phyloP scores from a whole-genome alignment of 2,888 invertebrate genomes.

The Macrophya alboannulata region DNA sequence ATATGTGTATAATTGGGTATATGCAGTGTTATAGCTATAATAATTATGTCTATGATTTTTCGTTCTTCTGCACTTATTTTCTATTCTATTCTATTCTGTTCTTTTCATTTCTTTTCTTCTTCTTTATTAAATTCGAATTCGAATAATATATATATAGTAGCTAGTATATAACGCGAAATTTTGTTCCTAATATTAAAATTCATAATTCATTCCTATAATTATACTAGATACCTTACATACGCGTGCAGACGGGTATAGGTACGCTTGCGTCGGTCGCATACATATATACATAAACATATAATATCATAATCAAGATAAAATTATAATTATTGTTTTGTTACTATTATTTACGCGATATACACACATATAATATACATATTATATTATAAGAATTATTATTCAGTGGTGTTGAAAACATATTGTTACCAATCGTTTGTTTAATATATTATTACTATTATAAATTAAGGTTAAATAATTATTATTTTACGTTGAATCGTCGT shows the following conservation, averaged over 20 bases:
- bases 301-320: background rate
- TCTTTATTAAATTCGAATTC: conserved; percentile 16
- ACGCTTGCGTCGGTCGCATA: conserved; percentile 45
- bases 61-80: background rate
- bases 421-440: conserved; percentile 52
- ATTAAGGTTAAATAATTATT: conserved; percentile 10
- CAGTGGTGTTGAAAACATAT: conserved; percentile 49
- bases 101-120: background rate
- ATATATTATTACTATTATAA: conserved; percentile 13
- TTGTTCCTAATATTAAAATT: conserved; percentile 46
- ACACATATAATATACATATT: background rate
- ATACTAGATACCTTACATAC: conserved; percentile 14
- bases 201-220: conserved; percentile 42
- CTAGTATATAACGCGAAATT: conserved; percentile 24
- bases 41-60: conserved; percentile 3
- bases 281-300: background rate
- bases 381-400: conserved; percentile 20
- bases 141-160: background rate
- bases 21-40: background rate
- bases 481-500: conserved; percentile 15
- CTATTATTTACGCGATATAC: conserved; percentile 33
- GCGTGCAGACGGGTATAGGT: background rate
- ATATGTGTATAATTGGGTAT: background rate
- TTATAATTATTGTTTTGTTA: conserved; percentile 14
- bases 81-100: background rate